These are phyloP conservation scores for Heliconius eleuchia DNA, from an alignment of 1,140 invertebrate genomes.

Conservation along the genomic window DNA sequence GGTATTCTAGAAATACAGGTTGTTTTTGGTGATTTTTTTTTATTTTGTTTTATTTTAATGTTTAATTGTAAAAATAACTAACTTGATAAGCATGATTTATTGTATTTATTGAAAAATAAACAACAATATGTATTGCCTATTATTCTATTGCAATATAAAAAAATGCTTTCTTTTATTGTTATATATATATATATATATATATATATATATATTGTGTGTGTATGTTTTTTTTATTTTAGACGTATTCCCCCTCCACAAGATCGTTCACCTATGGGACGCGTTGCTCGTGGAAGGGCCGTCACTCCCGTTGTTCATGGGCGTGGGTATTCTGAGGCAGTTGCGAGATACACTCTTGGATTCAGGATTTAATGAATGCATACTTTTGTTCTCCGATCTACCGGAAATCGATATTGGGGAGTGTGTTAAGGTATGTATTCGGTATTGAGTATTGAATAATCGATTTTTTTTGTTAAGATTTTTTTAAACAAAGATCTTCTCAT, in stretches of 20 bases:
- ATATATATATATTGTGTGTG: too few species aligned
- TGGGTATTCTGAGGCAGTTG: slow-evolving; percentile 95
- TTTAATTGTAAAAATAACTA: too few species aligned
- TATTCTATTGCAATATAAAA: too few species aligned
- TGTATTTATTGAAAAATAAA: too few species aligned
- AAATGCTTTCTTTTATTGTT: too few species aligned
- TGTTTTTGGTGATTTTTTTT: too few species aligned
- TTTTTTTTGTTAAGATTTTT: background rate
- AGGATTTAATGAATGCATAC: slow-evolving; percentile 98
- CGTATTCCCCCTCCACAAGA: slow-evolving; percentile 99
- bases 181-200: too few species aligned
- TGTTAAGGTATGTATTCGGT: slow-evolving; percentile 82
- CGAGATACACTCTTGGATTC: slow-evolving; percentile 91
- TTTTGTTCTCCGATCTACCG: slow-evolving; percentile 98
- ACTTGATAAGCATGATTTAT: too few species aligned
- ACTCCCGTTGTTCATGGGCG: slow-evolving; percentile 96
- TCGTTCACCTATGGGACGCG: slow-evolving; percentile 99
- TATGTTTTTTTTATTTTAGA: slow-evolving; percentile 81
- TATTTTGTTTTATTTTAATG: too few species aligned
- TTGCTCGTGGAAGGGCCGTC: slow-evolving; percentile 95
- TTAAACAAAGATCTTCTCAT: too few species aligned
- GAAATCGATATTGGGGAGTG: slow-evolving; percentile 97
- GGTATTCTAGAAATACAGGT: too few species aligned
- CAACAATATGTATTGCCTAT: too few species aligned
- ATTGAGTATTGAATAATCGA: background rate